A percentile compares a stretch with the other conserved stretches of the same genome.
Evolutionary conservation across 2,797 vertebrate genomes (phyloP).

Genomic region (Petrocephalus schoutedeni): DNA sequence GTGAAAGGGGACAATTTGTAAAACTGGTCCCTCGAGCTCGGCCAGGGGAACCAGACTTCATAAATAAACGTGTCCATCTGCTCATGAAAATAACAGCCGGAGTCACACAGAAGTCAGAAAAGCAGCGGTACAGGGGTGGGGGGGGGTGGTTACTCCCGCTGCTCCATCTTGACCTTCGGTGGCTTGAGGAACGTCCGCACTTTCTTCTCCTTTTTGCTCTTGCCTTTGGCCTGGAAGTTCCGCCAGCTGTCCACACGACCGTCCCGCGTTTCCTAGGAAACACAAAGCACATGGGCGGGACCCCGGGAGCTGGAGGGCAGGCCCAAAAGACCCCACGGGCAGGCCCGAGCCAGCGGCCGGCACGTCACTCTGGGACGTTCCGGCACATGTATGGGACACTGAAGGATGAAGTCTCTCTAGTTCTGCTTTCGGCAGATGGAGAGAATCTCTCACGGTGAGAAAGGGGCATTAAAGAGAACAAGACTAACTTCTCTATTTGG

Average conservation of each 20-base stretch:
- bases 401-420: background rate
- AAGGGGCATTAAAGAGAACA: background rate
- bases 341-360: background rate
- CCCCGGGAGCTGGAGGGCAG: background rate
- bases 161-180: slow-evolving; percentile 99
- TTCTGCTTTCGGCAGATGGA: background rate
- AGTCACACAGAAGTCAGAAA: background rate
- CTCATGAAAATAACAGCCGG: background rate
- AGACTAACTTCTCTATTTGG: background rate
- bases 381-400: background rate
- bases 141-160: slow-evolving; percentile 75
- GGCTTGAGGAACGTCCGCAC: slow-evolving; percentile 94
- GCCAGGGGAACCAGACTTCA: background rate
- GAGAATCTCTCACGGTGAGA: background rate
- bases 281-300: background rate
- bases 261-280: slow-evolving; percentile 83
- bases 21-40: background rate
- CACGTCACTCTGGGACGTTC: background rate
- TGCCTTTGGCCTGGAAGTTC: slow-evolving; percentile 90
- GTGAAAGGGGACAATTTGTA: background rate
- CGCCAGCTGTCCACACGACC: slow-evolving; percentile 98
- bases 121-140: background rate
- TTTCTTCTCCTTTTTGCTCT: slow-evolving; percentile 89
- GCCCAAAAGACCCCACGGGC: background rate
- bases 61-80: background rate